Conservation (phyloP, 2,113 vertebrate genomes). For the Rhodinocichla rosea region DNA sequence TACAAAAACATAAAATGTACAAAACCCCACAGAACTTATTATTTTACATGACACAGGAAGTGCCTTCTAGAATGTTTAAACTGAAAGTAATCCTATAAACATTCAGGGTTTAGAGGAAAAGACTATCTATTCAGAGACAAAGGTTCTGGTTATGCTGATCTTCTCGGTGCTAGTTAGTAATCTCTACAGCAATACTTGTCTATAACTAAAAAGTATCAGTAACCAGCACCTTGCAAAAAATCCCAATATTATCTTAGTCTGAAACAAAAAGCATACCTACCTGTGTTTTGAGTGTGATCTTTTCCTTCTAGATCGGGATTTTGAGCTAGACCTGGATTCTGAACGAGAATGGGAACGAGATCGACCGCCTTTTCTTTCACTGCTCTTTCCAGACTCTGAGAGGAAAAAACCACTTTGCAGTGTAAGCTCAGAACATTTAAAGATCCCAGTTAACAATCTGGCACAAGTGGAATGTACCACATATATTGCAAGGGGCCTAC, state of each 20-base stretch:
- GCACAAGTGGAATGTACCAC: slow-evolving; percentile 80
- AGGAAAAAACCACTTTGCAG: slow-evolving; percentile 83
- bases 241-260: not conserved
- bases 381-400: slow-evolving; percentile 76
- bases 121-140: not conserved
- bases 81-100: not conserved
- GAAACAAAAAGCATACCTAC: slow-evolving; percentile 62
- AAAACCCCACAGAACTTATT: not conserved
- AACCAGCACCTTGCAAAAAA: not conserved
- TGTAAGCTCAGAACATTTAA: slow-evolving; percentile 83
- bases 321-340: slow-evolving; percentile 82
- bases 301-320: slow-evolving; percentile 82
- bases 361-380: slow-evolving; percentile 76
- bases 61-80: not conserved
- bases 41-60: not conserved
- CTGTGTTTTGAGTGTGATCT: slow-evolving; percentile 89
- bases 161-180: not conserved
- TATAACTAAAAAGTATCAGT: not conserved
- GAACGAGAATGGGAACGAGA: slow-evolving; percentile 83
- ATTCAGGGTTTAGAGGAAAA: not conserved
- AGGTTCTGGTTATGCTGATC: not conserved
- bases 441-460: slow-evolving; percentile 81
- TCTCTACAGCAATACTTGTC: not conserved
- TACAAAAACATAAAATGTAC: not conserved
- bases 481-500: slow-evolving; percentile 79